Evolutionary conservation across 1,140 invertebrate genomes (phyloP).

Genomic region (Antheraea mylitta): DNA sequence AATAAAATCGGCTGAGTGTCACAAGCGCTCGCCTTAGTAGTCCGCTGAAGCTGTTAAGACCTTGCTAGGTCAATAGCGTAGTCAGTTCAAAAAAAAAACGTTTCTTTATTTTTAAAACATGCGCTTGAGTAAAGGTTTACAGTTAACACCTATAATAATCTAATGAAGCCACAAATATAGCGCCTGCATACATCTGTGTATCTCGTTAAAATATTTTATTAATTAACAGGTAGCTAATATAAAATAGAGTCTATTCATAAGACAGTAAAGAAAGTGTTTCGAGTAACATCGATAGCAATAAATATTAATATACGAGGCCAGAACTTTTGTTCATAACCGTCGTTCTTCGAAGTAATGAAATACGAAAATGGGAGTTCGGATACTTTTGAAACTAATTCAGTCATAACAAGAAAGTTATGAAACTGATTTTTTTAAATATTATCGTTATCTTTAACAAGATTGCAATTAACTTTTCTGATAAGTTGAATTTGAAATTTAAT

Average conservation of each 20-base stretch:
- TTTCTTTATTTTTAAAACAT: conserved; percentile 20
- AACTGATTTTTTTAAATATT: neutral
- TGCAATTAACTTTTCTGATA: neutral
- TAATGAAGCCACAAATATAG: conserved; percentile 45
- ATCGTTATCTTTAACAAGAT: conserved; percentile 19
- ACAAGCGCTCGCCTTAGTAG: no score
- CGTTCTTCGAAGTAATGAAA: conserved; percentile 41
- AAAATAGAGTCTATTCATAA: conserved; percentile 71
- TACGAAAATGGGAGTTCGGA: conserved; percentile 35
- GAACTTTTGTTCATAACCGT: conserved; percentile 56
- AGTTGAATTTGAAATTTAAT: neutral
- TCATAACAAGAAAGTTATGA: conserved; percentile 26
- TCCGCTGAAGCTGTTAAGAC: no score
- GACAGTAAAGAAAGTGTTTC: conserved; percentile 56
- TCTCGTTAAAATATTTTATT: conserved; percentile 54
- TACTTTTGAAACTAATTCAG: conserved; percentile 44
- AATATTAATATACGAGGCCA: conserved; percentile 65
- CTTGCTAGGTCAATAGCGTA: no score
- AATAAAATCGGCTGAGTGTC: no score
- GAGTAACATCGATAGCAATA: conserved; percentile 58
- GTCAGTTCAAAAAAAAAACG: no score
- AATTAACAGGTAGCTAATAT: conserved; percentile 64
- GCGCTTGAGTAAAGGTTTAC: conserved; percentile 26
- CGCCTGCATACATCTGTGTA: conserved; percentile 31
- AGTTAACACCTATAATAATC: conserved; percentile 32